A percentile compares a stretch with the other conserved stretches of the same genome.
Evolutionary conservation across 2,797 vertebrate species (phyloP).

Genomic region (Mico argentatus): DNA sequence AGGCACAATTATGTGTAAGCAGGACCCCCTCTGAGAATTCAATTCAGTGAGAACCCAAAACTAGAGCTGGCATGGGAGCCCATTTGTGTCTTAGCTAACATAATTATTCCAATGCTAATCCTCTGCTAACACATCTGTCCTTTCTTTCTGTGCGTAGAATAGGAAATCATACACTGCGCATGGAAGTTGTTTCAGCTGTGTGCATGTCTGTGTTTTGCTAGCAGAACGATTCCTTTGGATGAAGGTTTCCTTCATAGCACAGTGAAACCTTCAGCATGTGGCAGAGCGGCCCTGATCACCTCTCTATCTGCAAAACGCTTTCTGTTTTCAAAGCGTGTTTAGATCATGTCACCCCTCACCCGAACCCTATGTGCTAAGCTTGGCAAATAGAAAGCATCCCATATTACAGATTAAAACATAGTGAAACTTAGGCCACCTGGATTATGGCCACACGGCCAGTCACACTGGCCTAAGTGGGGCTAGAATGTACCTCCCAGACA

Average conservation of each 20-base stretch:
- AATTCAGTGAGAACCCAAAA: neutral
- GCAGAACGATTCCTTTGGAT: accelerated
- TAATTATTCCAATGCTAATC: slow-evolving; percentile 51
- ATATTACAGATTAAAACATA: neutral
- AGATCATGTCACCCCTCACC: accelerated
- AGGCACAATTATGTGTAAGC: slow-evolving; percentile 69
- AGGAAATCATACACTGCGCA: accelerated
- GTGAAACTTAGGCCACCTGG: accelerated
- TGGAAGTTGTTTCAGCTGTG: accelerated
- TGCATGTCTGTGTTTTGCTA: accelerated
- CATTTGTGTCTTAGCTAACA: neutral
- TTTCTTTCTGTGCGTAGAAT: neutral
- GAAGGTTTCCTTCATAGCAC: accelerated
- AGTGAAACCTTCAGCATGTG: accelerated
- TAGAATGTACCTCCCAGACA: neutral
- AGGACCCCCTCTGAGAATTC: slow-evolving; percentile 69
- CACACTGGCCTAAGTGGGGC: accelerated
- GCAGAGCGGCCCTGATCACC: accelerated
- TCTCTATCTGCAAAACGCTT: accelerated
- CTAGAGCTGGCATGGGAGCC: neutral
- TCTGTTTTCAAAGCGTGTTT: accelerated
- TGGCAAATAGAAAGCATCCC: neutral
- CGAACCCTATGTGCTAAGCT: neutral
- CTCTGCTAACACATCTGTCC: slow-evolving; percentile 23
- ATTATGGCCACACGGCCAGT: neutral